Percentiles rank a stretch among this genome's conserved stretches.
phyloP scores from a whole-genome alignment of 37 sponge, comb jelly and placozoan species.

The Lycopodina hypogea region DNA sequence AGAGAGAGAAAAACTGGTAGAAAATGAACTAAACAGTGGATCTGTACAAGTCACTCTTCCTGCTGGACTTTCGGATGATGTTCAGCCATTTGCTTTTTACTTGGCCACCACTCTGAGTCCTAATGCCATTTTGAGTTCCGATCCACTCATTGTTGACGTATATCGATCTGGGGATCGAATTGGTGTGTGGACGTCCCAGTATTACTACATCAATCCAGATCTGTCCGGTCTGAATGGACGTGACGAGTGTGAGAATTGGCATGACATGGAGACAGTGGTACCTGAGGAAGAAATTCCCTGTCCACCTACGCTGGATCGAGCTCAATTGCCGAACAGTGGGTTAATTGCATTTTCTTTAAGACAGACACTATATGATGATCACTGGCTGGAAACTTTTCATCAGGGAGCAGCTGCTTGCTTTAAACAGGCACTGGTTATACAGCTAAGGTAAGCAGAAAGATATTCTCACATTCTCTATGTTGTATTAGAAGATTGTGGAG shows the following conservation, averaged over 20 bases:
- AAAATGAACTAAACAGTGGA: not conserved
- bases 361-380: not conserved
- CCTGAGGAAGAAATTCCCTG: not conserved
- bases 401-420: not conserved
- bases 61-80: not conserved
- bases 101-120: not conserved
- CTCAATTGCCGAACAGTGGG: not conserved
- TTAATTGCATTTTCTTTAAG: not conserved
- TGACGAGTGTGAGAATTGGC: not conserved
- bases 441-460: too few relatives aligned
- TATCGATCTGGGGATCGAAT: not conserved
- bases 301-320: constrained; percentile 9
- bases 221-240: not conserved
- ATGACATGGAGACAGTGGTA: not conserved
- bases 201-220: not conserved
- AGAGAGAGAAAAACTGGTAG: not conserved
- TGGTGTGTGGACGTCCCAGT: constrained; percentile 1
- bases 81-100: not conserved
- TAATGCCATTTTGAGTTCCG: not conserved
- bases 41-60: not conserved
- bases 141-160: not conserved
- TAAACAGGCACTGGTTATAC: not conserved
- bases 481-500: too few relatives aligned
- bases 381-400: not conserved
- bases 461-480: too few relatives aligned